Conservation (phyloP, 2,888 invertebrate species). For the Aquatica leii region DNA sequence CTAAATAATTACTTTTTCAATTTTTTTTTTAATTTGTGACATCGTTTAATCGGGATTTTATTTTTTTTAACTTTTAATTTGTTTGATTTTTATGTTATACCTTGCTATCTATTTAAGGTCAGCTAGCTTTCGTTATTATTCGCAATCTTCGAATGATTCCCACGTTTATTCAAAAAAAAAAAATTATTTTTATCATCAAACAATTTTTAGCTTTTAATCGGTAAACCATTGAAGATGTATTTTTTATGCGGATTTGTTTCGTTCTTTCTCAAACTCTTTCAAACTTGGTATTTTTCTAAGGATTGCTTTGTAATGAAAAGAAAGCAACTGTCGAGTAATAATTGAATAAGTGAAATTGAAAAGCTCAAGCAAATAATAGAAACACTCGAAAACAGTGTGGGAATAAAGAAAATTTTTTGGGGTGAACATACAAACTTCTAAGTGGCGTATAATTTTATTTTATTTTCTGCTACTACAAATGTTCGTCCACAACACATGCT, state of each 20-base stretch:
- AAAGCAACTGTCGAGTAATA: conserved; percentile 45
- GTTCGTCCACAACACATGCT: conserved; percentile 10
- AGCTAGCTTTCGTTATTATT: no score
- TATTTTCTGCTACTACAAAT: conserved; percentile 7
- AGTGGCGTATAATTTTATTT: conserved; percentile 5
- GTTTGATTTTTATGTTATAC: no score
- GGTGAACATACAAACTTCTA: conserved; percentile 7
- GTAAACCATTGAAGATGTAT: no score
- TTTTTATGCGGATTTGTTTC: neutral
- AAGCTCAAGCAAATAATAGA: conserved; percentile 33
- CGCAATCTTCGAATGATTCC: no score
- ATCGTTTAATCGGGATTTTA: no score
- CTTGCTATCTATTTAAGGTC: no score
- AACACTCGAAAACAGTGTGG: conserved; percentile 30
- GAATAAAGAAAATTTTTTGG: conserved; percentile 34
- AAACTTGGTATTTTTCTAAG: conserved; percentile 27
- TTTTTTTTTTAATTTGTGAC: no score
- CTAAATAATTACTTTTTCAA: no score
- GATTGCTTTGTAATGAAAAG: conserved; percentile 46
- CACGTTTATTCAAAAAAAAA: no score
- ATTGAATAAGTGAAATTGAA: conserved; percentile 42
- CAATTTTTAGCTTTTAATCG: no score
- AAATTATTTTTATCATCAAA: no score
- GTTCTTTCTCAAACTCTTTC: neutral
- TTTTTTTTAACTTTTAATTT: no score